phyloP scores from a whole-genome alignment of 2,888 invertebrate species.

The Anorthoa munda region DNA sequence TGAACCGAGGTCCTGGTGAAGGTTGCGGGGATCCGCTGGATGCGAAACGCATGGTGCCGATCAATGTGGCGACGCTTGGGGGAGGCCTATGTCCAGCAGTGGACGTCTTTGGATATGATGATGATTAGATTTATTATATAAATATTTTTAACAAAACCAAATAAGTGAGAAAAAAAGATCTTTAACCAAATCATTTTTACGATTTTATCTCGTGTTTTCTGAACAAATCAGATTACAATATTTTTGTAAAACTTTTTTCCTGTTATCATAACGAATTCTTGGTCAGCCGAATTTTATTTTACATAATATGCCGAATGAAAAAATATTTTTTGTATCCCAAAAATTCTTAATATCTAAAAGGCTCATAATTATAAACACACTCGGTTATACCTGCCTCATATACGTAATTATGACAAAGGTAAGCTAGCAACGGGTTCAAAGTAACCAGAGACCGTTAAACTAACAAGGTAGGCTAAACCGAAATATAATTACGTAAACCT shows the following conservation, averaged over 20 bases:
- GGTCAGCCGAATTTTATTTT: background rate
- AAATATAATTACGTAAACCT: slow-evolving; percentile 52
- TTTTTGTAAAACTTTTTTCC: background rate
- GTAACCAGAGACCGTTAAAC: slow-evolving; percentile 50
- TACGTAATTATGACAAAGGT: slow-evolving; percentile 40
- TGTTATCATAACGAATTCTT: background rate
- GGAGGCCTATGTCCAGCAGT: no score
- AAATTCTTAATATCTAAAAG: background rate
- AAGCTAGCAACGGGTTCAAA: slow-evolving; percentile 41
- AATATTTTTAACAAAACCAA: no score
- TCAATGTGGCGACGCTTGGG: no score
- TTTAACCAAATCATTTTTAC: background rate
- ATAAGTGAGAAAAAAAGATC: background rate
- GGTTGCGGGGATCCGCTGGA: no score
- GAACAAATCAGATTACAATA: background rate
- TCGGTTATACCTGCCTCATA: slow-evolving; percentile 17
- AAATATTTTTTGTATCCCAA: background rate
- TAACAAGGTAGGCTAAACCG: slow-evolving; percentile 44
- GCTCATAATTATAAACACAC: slow-evolving; percentile 10
- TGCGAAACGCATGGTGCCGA: no score
- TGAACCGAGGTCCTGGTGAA: no score
- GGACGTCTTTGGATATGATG: no score
- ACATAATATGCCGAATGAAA: background rate
- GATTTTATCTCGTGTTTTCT: background rate
- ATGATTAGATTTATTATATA: no score